Evolutionary conservation across 2,888 invertebrate species (phyloP).

Genomic region (Adineta ricciae): DNA sequence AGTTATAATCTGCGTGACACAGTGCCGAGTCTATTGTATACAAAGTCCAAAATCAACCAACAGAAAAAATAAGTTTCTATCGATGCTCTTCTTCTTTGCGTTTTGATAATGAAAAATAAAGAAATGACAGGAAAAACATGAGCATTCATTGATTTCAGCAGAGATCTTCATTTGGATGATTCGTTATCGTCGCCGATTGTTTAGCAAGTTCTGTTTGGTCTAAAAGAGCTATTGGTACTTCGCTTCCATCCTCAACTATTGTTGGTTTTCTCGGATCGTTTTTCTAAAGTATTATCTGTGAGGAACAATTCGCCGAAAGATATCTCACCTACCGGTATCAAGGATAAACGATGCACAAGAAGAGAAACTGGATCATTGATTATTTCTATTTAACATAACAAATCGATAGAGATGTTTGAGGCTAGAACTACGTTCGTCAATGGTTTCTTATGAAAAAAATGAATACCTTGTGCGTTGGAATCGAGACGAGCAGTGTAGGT

Average conservation of each 20-base stretch:
- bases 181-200: not conserved
- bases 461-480: not conserved
- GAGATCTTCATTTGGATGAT: not conserved
- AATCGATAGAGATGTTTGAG: not conserved
- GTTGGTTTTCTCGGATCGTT: not conserved
- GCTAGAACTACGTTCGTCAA: too few relatives aligned
- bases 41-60: not conserved
- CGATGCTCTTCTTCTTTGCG: not conserved
- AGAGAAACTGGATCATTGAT: not conserved
- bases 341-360: not conserved
- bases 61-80: not conserved
- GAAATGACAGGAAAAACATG: not conserved
- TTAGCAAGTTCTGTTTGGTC: not conserved
- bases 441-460: too few relatives aligned
- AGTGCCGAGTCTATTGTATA: slow-evolving; percentile 36
- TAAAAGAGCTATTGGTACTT: not conserved
- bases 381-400: not conserved
- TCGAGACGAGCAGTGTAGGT: not conserved
- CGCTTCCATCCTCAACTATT: not conserved
- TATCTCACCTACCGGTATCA: not conserved
- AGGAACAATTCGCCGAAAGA: too few relatives aligned
- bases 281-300: not conserved
- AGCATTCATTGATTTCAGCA: not conserved
- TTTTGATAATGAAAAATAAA: not conserved
- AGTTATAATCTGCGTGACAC: slow-evolving; percentile 70